Evolutionary conservation across 2,113 vertebrate genomes (phyloP), one percentile per base, ranked within the genome.

Genomic region (Tetraodon nigroviridis): DNA sequence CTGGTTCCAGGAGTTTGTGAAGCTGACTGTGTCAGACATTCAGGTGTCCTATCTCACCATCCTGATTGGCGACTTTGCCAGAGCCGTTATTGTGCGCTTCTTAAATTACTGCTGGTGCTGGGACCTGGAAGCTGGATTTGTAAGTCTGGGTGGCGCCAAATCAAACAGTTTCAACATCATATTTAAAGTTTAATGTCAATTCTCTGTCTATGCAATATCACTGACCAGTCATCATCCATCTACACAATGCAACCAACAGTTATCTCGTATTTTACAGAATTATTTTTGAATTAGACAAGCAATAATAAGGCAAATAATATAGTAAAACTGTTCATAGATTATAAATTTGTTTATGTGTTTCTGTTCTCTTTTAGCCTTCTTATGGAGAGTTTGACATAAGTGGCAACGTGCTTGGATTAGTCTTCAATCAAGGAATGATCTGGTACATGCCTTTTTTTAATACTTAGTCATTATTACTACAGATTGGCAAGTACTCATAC

Each of bases 351-450:
- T 11, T 22, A n/a, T n/a, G 7, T 50, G 4, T 57, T 17, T 73
- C 10, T 66, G 48, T 54, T 53, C 37, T 5, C 56, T 51, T 80
- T 24, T 59, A 99, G 97, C 97, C 97, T 0, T 98, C 97, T 15
- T 99, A 99, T 5, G 93, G 91, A 0, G 97, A 99, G 80, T 98
- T 99, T 81, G 97, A 99, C 79, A 99, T 99, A 42, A 99, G 97
- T 0, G 96, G 97, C 50, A 99, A 99, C 0, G 97, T 99, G 47
- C 86, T 99, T 17, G 94, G 97, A 49, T 79, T 99, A 80, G 88
- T 99, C 85, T 99, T 99, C 92, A 99, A 99, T 76, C 97, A 99
- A 87, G 97, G 97, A 64, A 99, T 99, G 97, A 99, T 99, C 85
- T 99, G 97, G 97, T 99, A 91, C 81, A 85, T 67, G 29, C 48